Evolutionary conservation across 2,888 invertebrate species (phyloP), one percentile per base, ranked within the genome.

Genomic region (Phengaris arion): DNA sequence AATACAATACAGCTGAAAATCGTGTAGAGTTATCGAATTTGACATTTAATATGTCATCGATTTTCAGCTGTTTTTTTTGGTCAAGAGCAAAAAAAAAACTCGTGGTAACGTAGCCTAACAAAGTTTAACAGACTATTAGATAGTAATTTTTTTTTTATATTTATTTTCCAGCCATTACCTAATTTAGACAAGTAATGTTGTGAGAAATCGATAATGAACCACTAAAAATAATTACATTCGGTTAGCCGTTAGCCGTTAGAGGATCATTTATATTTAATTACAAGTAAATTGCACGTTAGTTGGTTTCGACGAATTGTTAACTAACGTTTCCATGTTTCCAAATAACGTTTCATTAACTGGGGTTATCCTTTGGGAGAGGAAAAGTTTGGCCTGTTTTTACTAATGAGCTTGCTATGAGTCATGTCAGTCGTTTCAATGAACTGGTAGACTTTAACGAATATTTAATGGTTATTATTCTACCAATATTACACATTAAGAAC

Each of bases 191-290:
- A 12, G 13, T 45, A 64, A 45, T 12, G 35, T 45, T 35, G 35
- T 45, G 12, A 12, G 45, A 45, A 64, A 45, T 64, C 35, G 64
- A 64, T 64, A 64, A 35, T 64, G 64, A 64, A 45, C 35, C 22
- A 59, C 22, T 59, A 59, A 59, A 59, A 45, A 7, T 64, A 35
- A 35, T 64, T 35, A 64, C 64, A 64, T 45, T 64, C 64, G 35
- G 35, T 45, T 45, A 64, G 64, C 64, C 12, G 35, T 45, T 45
- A 64, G 64, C 64, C 12, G 35, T 45, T 45, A 64, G 64, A 64
- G 45, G 35, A 35, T 64, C 6, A 64, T 64, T 64, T 13, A 45
- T 64, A 45, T 64, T 64, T 64, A 45, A 64, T 64, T 64, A 64
- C 64, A 13, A 22, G 64, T 45, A 12, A 35, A 64, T 6, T 6